These are phyloP conservation scores for Cataglyphis albicans DNA, from an alignment of 2,888 invertebrate genomes.

Conservation along the genomic window DNA sequence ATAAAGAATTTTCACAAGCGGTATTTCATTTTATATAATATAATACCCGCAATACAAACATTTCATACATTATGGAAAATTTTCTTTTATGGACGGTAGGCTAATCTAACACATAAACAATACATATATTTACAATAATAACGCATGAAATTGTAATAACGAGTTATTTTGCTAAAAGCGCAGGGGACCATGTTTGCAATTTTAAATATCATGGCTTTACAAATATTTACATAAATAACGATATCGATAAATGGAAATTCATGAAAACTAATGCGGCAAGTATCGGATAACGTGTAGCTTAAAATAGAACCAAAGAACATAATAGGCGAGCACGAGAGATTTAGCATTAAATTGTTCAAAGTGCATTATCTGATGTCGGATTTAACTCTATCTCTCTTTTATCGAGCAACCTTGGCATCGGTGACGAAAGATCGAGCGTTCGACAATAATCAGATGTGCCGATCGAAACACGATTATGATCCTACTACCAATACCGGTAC, in stretches of 20 bases:
- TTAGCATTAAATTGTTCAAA: conserved; percentile 7
- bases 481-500: conserved; percentile 27
- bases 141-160: conserved; percentile 41
- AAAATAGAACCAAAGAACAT: conserved; percentile 12
- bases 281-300: not conserved
- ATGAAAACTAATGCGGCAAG: conserved; percentile 12
- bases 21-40: conserved; percentile 6
- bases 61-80: not conserved
- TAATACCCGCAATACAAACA: not conserved
- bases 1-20: conserved; percentile 18
- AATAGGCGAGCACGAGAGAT: not conserved
- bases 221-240: conserved; percentile 25
- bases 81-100: conserved; percentile 11
- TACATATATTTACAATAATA: conserved; percentile 22
- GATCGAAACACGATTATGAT: conserved; percentile 67
- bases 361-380: not conserved
- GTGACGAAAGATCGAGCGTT: conserved; percentile 44
- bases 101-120: not conserved
- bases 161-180: not conserved
- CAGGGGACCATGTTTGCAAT: not conserved
- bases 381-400: not conserved
- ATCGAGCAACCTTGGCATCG: not conserved
- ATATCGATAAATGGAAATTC: conserved; percentile 33
- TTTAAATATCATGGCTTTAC: conserved; percentile 33
- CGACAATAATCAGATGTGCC: conserved; percentile 61